phyloP scores from a whole-genome alignment of 2,113 vertebrate genomes.

The Struthio camelus region DNA sequence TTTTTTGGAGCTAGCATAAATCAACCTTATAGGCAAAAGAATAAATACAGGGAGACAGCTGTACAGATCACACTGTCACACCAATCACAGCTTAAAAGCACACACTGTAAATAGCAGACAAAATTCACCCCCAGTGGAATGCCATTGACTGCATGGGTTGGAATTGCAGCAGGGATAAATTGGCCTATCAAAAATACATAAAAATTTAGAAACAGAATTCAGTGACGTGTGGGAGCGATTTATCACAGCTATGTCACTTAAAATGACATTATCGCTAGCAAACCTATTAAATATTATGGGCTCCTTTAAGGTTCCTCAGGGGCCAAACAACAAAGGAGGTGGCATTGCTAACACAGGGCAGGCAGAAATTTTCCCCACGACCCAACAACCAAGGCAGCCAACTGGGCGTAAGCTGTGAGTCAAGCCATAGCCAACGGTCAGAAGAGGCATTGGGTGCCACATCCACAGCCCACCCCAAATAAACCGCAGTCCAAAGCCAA shows the following conservation, averaged over 20 bases:
- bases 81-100: conserved; percentile 65
- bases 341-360: neutral
- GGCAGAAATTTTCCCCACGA: accelerated
- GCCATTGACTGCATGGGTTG: conserved; percentile 23
- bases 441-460: neutral
- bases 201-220: conserved; percentile 64
- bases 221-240: conserved; percentile 36
- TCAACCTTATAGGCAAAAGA: conserved; percentile 68
- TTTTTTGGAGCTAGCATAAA: conserved; percentile 16
- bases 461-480: neutral
- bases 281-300: conserved; percentile 49
- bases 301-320: neutral
- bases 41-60: conserved; percentile 73
- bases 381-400: accelerated
- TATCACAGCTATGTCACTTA: conserved; percentile 53
- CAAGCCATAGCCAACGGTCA: neutral
- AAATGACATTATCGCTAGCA: conserved; percentile 49
- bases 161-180: conserved; percentile 58
- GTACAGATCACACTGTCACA: conserved; percentile 67
- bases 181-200: conserved; percentile 67
- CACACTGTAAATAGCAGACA: conserved; percentile 63
- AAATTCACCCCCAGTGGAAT: conserved; percentile 66
- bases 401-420: neutral
- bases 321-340: neutral
- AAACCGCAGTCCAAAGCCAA: neutral